Evolutionary conservation across 2,797 vertebrate species (phyloP), one percentile per base, ranked within the genome.

Genomic region (Mus caroli): DNA sequence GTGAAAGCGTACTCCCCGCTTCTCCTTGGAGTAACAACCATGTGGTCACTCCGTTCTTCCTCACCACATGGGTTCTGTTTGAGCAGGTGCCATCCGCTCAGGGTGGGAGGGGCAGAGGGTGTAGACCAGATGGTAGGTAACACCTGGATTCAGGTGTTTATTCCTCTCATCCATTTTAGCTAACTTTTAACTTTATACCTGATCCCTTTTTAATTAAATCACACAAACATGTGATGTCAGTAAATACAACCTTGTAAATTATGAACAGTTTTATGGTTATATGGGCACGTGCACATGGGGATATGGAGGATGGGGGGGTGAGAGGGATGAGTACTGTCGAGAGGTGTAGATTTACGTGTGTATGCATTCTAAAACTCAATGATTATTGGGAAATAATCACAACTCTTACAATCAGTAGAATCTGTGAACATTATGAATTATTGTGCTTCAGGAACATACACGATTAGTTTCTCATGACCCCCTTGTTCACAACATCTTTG

Each of bases 211-310:
- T 86, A 71, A 89, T 12, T 85, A 86, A 92, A 90, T n/a, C 13
- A 76, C 40, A 83, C 43, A 79, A 90, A 67, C 37, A 37, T 54
- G 50, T 78, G 28, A 19, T 54, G 8, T 60, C 58, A 77, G 37
- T 84, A 94, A 97, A 91, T 37, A 90, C 50, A 91, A 80, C 22
- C 79, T 89, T 34, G 31, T 90, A 62, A 85, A 83, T 60, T 73
- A 88, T 87, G 54, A 15, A 60, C 37, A 43, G 80, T 60, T 60
- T 83, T 83, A 43, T 62, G 80, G 37, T 43, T 62, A 19, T 60
- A 31, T 62, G 56, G 37, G 26, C 28, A 6, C 0, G 0, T 11
- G 80, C 40, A 1, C 37, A 10, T 60, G 80, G 8, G 24, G 24
- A 0, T 60, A 17, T 43, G 24, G n/a, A 43, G 37, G 56, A 67